Conservation (phyloP, 2,113 vertebrate species). For the Synchiropus splendidus region DNA sequence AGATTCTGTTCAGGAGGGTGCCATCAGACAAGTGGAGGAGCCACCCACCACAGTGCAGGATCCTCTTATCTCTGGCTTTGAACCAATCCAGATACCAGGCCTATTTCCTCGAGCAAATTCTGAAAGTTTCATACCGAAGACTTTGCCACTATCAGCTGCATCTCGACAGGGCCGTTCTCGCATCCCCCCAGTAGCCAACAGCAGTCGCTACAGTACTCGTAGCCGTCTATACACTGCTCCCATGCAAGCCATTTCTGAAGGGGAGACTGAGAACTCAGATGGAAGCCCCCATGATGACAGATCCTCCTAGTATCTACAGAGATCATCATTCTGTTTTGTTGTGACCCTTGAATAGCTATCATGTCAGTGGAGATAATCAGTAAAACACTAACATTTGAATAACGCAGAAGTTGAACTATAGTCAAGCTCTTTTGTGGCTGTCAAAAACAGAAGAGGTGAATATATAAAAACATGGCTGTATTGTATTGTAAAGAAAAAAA, state of each 20-base stretch:
- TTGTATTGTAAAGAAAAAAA: conserved; percentile 32
- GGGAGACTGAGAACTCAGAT: conserved; percentile 94
- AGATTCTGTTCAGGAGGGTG: conserved; percentile 54
- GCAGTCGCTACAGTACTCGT: conserved; percentile 93
- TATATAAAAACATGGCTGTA: conserved; percentile 12
- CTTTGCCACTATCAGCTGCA: conserved; percentile 77
- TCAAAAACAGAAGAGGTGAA: conserved; percentile 23
- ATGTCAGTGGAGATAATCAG: conserved; percentile 12
- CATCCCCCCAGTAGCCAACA: conserved; percentile 87
- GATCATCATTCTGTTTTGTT: conserved; percentile 24
- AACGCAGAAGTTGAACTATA: conserved; percentile 24
- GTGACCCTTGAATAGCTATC: conserved; percentile 14
- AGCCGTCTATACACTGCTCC: conserved; percentile 92
- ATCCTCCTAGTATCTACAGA: conserved; percentile 77
- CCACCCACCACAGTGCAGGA: conserved; percentile 38
- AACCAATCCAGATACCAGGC: conserved; percentile 62
- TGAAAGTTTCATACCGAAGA: conserved; percentile 87
- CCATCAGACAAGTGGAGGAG: conserved; percentile 70
- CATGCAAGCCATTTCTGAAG: conserved; percentile 98
- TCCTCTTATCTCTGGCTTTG: conserved; percentile 34
- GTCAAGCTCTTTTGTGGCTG: conserved; percentile 11
- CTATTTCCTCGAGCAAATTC: conserved; percentile 75
- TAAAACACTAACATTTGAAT: conserved; percentile 28
- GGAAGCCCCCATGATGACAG: conserved; percentile 95
- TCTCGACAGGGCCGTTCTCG: conserved; percentile 88